A percentile compares a stretch with the other conserved stretches of the same genome.
phyloP scores from a whole-genome alignment of 2,113 vertebrate genomes.

The Equus quagga region DNA sequence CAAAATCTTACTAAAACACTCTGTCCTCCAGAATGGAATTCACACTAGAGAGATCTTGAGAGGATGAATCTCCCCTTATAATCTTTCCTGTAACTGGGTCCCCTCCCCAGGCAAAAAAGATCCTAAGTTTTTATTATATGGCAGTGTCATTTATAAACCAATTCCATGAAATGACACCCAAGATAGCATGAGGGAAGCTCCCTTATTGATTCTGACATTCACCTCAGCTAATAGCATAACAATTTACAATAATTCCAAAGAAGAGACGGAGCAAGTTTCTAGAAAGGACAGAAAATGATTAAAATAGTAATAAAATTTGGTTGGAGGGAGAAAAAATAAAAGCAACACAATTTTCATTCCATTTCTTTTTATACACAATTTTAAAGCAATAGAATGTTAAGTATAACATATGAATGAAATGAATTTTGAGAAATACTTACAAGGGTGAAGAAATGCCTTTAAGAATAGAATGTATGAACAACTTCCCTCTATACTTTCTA shows the following conservation, averaged over 20 bases:
- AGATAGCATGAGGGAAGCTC: background rate
- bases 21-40: background rate
- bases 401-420: background rate
- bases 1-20: background rate
- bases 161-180: background rate
- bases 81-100: background rate
- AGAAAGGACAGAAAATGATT: background rate
- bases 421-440: slow-evolving; percentile 55
- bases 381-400: slow-evolving; percentile 31
- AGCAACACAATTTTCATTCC: slow-evolving; percentile 4
- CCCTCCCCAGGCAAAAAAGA: background rate
- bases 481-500: slow-evolving; percentile 10
- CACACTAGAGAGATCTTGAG: background rate
- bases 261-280: background rate
- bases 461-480: background rate
- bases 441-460: background rate
- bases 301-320: background rate
- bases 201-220: background rate
- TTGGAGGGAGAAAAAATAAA: background rate
- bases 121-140: background rate
- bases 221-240: background rate
- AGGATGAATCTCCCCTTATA: background rate
- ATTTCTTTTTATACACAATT: background rate
- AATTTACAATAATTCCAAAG: slow-evolving; percentile 39
- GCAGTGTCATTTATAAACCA: slow-evolving; percentile 28